Evolutionary conservation across 2,888 invertebrate species (phyloP).

Genomic region (Vesta saturnalis): DNA sequence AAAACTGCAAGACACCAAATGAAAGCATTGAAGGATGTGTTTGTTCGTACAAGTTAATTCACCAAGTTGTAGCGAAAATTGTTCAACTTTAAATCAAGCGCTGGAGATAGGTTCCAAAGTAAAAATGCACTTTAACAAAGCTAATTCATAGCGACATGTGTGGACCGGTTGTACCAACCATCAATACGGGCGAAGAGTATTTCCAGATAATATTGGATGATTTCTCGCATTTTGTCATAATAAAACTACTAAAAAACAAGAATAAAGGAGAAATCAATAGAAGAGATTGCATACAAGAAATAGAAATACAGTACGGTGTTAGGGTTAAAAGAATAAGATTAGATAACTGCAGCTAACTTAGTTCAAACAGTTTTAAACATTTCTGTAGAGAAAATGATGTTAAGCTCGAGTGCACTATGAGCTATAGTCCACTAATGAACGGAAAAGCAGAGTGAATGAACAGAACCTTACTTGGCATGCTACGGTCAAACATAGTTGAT

Average conservation of each 20-base stretch:
- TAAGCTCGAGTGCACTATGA: conserved; percentile 20
- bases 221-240: conserved; percentile 19
- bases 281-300: conserved; percentile 10
- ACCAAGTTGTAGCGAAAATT: neutral
- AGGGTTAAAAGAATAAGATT: conserved; percentile 14
- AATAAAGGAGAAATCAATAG: conserved; percentile 17
- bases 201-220: conserved; percentile 24
- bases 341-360: conserved; percentile 16
- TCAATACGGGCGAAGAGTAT: conserved; percentile 15
- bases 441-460: conserved; percentile 21
- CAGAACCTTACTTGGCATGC: conserved; percentile 16
- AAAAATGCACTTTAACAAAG: no score
- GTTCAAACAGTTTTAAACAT: conserved; percentile 17
- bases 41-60: neutral
- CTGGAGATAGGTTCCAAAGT: neutral
- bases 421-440: conserved; percentile 21
- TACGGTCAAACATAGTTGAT: conserved; percentile 21
- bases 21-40: neutral
- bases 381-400: conserved; percentile 15
- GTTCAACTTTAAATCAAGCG: neutral
- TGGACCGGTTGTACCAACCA: conserved; percentile 12
- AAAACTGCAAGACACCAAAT: neutral
- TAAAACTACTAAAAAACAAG: conserved; percentile 19
- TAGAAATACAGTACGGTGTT: conserved; percentile 12
- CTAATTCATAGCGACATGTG: no score